phyloP scores from a whole-genome alignment of 2,888 invertebrate genomes.

The Sesamia inferens region DNA sequence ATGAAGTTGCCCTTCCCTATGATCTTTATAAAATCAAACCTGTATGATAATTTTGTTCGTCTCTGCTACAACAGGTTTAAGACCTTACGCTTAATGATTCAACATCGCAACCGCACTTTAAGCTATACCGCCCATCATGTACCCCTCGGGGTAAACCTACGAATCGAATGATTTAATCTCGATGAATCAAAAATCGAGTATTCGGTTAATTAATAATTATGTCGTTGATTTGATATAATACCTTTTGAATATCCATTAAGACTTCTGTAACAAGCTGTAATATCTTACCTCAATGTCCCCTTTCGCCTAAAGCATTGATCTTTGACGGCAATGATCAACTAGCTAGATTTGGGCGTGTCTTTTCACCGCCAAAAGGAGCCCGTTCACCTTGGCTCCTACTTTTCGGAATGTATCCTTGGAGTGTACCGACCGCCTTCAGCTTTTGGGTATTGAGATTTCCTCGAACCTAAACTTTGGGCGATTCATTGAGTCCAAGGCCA shows the following conservation, averaged over 20 bases:
- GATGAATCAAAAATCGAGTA: slow-evolving; percentile 58
- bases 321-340: slow-evolving; percentile 53
- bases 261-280: slow-evolving; percentile 59
- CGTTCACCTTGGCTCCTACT: too few relatives aligned
- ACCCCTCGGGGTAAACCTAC: slow-evolving; percentile 46
- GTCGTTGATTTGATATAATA: slow-evolving; percentile 62
- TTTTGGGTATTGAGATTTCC: too few relatives aligned
- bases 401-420: too few relatives aligned
- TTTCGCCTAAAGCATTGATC: slow-evolving; percentile 51
- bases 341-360: slow-evolving; percentile 52
- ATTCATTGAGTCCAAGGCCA: too few relatives aligned
- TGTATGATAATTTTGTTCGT: background rate
- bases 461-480: too few relatives aligned
- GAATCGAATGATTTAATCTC: slow-evolving; percentile 51
- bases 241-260: slow-evolving; percentile 56
- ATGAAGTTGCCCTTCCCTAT: too few relatives aligned
- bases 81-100: slow-evolving; percentile 26
- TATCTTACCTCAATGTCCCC: slow-evolving; percentile 50
- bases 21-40: background rate
- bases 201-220: slow-evolving; percentile 65
- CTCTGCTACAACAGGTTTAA: slow-evolving; percentile 31
- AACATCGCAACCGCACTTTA: slow-evolving; percentile 41
- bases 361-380: too few relatives aligned
- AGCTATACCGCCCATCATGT: slow-evolving; percentile 50
- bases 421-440: too few relatives aligned